Conservation (phyloP, 2,797 vertebrate genomes). For the Danio choprae region DNA sequence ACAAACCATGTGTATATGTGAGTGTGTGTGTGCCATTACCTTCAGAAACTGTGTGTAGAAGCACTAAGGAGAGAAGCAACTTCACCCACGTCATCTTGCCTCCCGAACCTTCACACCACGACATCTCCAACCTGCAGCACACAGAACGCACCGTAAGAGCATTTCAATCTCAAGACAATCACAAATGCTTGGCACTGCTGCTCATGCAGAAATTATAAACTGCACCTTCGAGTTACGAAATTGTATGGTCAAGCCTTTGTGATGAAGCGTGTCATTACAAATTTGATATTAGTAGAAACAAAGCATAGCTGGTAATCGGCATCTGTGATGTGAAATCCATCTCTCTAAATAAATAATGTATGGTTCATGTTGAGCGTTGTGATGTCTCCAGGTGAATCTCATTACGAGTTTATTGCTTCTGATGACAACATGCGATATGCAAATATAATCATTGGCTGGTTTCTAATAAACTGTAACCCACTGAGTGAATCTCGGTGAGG, state of each 20-base stretch:
- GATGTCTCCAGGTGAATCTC: constrained; percentile 32
- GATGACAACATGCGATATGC: constrained; percentile 36
- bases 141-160: constrained; percentile 53
- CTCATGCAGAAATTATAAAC: constrained; percentile 12
- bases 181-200: not conserved
- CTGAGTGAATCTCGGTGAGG: not conserved
- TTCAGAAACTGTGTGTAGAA: constrained; percentile 75
- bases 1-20: no score
- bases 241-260: not conserved
- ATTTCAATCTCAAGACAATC: no score
- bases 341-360: constrained; percentile 31
- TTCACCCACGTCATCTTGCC: constrained; percentile 74
- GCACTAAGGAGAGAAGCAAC: constrained; percentile 75
- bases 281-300: constrained; percentile 8
- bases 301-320: constrained; percentile 28
- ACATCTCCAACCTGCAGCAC: constrained; percentile 71
- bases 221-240: not conserved
- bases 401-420: constrained; percentile 23
- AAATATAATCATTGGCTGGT: constrained; percentile 12
- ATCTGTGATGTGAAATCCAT: constrained; percentile 1
- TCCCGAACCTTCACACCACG: constrained; percentile 68
- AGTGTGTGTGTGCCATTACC: constrained; percentile 66
- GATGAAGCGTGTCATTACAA: constrained; percentile 19
- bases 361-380: constrained; percentile 6
- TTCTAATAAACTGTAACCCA: not conserved